phyloP scores from a whole-genome alignment of 1,140 invertebrate species.

The Artemia franciscana region DNA sequence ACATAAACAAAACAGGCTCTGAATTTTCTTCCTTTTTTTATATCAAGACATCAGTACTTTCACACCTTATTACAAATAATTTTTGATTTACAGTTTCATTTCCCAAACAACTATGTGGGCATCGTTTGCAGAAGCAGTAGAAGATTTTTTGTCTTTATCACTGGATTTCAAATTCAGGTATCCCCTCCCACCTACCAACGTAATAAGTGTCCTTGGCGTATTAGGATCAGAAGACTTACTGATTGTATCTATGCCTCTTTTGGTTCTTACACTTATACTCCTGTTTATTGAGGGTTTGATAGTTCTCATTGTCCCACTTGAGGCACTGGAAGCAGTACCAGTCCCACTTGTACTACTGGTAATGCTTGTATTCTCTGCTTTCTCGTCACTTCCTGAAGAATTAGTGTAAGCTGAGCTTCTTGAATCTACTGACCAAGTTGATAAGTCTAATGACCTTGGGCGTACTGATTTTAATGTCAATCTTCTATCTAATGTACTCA shows the following conservation, averaged over 20 bases:
- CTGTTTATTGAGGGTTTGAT: not conserved
- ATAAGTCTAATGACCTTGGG: slow-evolving; percentile 53
- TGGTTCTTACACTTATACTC: not conserved
- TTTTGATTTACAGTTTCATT: slow-evolving; percentile 42
- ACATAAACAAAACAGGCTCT: too few relatives aligned
- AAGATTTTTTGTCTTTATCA: slow-evolving; percentile 21
- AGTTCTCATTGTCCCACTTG: slow-evolving; percentile 1
- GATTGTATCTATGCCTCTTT: not conserved
- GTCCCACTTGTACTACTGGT: not conserved
- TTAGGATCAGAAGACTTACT: slow-evolving; percentile 12
- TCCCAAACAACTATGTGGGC: slow-evolving; percentile 73
- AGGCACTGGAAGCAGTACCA: slow-evolving; percentile 4
- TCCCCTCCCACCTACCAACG: slow-evolving; percentile 60
- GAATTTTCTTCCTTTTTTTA: too few relatives aligned
- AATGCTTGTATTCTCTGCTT: slow-evolving; percentile 21
- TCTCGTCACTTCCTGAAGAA: slow-evolving; percentile 54
- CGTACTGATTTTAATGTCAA: slow-evolving; percentile 51
- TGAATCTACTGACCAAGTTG: slow-evolving; percentile 67
- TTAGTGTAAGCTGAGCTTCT: slow-evolving; percentile 46
- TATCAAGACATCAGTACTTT: too few relatives aligned
- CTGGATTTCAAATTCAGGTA: slow-evolving; percentile 40
- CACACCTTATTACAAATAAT: too few relatives aligned
- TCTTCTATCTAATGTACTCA: slow-evolving; percentile 46
- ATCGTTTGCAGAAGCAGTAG: slow-evolving; percentile 38
- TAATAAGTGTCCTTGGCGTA: slow-evolving; percentile 48